A percentile compares a stretch with the other conserved stretches of the same genome.
These are phyloP conservation scores for Apis cerana DNA, from an alignment of 1,140 invertebrate species.

Conservation along the genomic window DNA sequence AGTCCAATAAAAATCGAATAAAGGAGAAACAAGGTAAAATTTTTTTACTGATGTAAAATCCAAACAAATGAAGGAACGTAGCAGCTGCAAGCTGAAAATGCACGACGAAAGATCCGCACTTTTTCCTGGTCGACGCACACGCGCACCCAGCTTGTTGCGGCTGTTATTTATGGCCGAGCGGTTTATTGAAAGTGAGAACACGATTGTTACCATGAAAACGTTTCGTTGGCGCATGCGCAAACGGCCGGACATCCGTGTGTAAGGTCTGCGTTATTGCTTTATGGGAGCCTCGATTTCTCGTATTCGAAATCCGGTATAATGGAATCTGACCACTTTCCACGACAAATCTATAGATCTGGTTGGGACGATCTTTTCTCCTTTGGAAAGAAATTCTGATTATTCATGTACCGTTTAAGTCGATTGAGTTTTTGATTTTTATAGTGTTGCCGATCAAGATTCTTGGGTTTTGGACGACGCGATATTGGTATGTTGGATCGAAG, in stretches of 20 bases:
- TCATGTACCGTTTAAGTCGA: not conserved
- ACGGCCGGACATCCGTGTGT: conserved; percentile 38
- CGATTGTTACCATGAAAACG: conserved; percentile 48
- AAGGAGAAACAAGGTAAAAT: not conserved
- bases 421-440: not conserved
- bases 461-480: not conserved
- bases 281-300: conserved; percentile 13
- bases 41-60: not conserved
- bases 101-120: conserved; percentile 16
- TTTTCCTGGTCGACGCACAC: conserved; percentile 29
- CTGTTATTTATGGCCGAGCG: conserved; percentile 40
- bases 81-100: conserved; percentile 16
- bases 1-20: no score
- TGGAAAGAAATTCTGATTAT: conserved; percentile 5
- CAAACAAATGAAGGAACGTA: conserved; percentile 23
- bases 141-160: conserved; percentile 11
- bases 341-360: conserved; percentile 20
- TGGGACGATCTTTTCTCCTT: not conserved
- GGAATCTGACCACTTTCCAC: not conserved
- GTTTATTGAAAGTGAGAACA: conserved; percentile 53
- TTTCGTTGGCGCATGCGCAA: not conserved
- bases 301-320: conserved; percentile 2
- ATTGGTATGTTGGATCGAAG: not conserved
- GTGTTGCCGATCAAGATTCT: not conserved
- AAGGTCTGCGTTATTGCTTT: conserved; percentile 24